phyloP scores from a whole-genome alignment of 2,888 invertebrate genomes.

The Unio pictorum region DNA sequence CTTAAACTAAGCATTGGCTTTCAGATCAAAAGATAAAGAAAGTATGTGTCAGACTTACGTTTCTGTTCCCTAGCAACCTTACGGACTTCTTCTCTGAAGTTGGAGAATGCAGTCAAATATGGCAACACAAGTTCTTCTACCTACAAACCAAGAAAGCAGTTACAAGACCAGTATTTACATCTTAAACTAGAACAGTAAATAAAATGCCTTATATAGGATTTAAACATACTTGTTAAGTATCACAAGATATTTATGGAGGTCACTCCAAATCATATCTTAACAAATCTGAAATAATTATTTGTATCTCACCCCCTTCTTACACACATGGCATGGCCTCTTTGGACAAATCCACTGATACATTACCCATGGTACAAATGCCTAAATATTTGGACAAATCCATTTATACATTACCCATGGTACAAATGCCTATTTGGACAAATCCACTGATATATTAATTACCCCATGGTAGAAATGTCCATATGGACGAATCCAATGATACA shows the following conservation, averaged over 20 bases:
- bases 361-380: too few relatives aligned
- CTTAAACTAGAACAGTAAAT: neutral
- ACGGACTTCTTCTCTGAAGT: conserved; percentile 87
- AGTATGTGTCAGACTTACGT: conserved; percentile 45
- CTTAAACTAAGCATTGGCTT: too few relatives aligned
- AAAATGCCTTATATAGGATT: neutral
- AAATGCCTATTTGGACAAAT: too few relatives aligned
- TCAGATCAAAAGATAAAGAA: neutral
- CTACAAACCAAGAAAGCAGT: conserved; percentile 58
- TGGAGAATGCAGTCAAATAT: conserved; percentile 86
- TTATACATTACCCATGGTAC: too few relatives aligned
- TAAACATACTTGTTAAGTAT: neutral
- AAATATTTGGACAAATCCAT: too few relatives aligned
- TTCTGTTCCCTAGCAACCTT: conserved; percentile 77
- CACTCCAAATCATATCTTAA: neutral
- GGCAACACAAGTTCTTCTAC: conserved; percentile 89
- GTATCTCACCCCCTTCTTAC: too few relatives aligned
- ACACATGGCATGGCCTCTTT: too few relatives aligned
- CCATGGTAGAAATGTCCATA: too few relatives aligned
- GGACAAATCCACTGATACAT: too few relatives aligned
- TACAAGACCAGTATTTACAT: neutral
- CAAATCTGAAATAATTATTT: neutral
- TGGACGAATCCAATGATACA: too few relatives aligned
- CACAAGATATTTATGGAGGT: neutral
- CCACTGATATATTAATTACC: too few relatives aligned